Base-by-base conservation (phyloP, 2,888 invertebrate species). In the Ligdia adustata region DNA sequence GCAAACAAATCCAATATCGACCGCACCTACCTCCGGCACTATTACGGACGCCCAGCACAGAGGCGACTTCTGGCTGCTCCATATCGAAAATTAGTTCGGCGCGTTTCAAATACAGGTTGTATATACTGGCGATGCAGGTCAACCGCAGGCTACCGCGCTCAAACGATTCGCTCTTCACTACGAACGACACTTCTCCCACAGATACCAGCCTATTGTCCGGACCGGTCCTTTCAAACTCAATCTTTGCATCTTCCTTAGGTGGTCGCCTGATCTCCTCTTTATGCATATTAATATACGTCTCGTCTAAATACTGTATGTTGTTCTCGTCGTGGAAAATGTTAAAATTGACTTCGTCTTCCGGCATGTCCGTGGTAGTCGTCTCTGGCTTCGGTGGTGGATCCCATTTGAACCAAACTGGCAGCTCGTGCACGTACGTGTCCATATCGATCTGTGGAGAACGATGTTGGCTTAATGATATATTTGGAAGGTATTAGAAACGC, bases 41-140 rank as follows among this genome's bases (percentile, higher is more conserved):
- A 82, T 93, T 93, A 52, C 93, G 91, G 52, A 94, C 94, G 64
- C 94, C 94, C 63, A 95, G 84, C 65, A 95, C 94, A 45, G 94
- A 94, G 52, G 95, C 94, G 64, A 94, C 92, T 79, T 94, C 92
- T 49, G 95, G 95, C 68, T 93, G 93, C 79, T 95, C 94, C 85
- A 95, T 94, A 77, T 94, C 94, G 67, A 95, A 89, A 63, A 92
- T 85, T 55, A 92, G 84, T 75, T 93, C 93, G 41, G 92, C 90
- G 58, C 92, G 89, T 60, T 92, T 91, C 59, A 91, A 91, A 79
- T 94, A 94, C 63, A 94, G 85, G 75, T 93, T 92, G 86, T 94
- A 94, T 76, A 94, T 89, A 64, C 91, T 92, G 43, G 93, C 94
- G 66, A 92, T 91, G 79, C 94, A 94, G 63, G 92, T 91, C 59